phyloP scores from a whole-genome alignment of 2,888 invertebrate species.

The Limenitis camilla region DNA sequence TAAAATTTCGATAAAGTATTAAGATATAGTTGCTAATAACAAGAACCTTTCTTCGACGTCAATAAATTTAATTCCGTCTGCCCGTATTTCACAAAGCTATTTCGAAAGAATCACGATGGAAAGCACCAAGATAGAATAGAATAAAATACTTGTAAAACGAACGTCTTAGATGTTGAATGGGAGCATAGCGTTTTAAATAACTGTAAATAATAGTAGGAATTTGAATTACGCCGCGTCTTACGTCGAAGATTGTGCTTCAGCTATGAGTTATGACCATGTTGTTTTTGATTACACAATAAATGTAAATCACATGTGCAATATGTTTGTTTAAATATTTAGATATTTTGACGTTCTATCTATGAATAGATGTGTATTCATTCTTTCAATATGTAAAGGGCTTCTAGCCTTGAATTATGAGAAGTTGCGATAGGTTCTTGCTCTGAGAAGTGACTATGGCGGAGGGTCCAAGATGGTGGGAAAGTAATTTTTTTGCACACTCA shows the following conservation, averaged over 20 bases:
- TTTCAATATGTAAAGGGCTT: not conserved
- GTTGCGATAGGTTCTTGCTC: no score
- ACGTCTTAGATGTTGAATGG: conserved; percentile 3
- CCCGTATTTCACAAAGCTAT: no score
- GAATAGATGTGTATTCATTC: not conserved
- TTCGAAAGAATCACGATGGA: no score
- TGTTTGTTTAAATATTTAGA: conserved; percentile 1
- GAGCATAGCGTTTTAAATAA: conserved; percentile 12
- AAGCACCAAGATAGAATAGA: not conserved
- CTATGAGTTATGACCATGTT: conserved; percentile 13
- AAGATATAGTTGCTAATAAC: no score
- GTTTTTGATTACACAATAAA: conserved; percentile 12
- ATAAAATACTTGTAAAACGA: not conserved
- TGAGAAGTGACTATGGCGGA: no score
- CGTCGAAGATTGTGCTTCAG: conserved; percentile 7
- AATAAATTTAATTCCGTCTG: no score
- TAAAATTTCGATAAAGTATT: no score
- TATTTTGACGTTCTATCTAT: not conserved
- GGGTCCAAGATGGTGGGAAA: no score
- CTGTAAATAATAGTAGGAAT: conserved; percentile 14
- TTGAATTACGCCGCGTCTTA: conserved; percentile 11
- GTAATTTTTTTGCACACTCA: no score
- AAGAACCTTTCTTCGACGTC: no score
- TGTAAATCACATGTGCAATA: conserved; percentile 5
- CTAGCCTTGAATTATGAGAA: not conserved